Evolutionary conservation across 1,140 invertebrate genomes (phyloP).

Genomic region (Achatina immaculata): DNA sequence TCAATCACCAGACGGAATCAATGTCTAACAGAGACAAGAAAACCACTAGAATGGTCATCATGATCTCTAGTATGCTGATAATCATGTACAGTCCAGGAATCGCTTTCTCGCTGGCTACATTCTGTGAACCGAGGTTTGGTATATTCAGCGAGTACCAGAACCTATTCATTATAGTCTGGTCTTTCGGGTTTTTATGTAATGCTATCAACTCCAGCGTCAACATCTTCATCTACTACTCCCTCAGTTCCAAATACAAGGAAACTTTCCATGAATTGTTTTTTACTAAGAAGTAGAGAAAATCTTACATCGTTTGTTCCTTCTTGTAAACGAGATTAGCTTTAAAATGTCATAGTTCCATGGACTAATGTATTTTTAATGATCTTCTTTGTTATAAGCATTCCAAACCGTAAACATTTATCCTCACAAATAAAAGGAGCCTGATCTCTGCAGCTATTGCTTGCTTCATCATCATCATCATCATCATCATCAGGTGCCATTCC

Average conservation of each 20-base stretch:
- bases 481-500: too few species aligned
- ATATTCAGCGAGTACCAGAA: background rate
- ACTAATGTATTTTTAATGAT: too few species aligned
- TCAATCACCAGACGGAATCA: background rate
- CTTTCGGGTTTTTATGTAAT: background rate
- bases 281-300: background rate
- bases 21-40: background rate
- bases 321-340: too few species aligned
- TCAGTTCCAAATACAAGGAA: slow-evolving; percentile 17
- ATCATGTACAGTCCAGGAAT: background rate
- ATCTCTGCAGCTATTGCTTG: too few species aligned
- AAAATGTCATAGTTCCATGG: too few species aligned
- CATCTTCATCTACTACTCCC: background rate
- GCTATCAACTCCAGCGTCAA: background rate
- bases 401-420: too few species aligned
- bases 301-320: too few species aligned
- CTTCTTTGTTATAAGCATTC: too few species aligned
- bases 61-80: background rate
- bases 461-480: too few species aligned
- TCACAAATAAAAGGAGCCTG: too few species aligned
- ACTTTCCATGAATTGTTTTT: too few species aligned
- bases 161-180: background rate
- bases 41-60: background rate
- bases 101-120: background rate
- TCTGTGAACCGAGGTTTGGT: background rate